Evolutionary conservation across 2,113 vertebrate genomes (phyloP).

Genomic region (Sphyrna mokarran): DNA sequence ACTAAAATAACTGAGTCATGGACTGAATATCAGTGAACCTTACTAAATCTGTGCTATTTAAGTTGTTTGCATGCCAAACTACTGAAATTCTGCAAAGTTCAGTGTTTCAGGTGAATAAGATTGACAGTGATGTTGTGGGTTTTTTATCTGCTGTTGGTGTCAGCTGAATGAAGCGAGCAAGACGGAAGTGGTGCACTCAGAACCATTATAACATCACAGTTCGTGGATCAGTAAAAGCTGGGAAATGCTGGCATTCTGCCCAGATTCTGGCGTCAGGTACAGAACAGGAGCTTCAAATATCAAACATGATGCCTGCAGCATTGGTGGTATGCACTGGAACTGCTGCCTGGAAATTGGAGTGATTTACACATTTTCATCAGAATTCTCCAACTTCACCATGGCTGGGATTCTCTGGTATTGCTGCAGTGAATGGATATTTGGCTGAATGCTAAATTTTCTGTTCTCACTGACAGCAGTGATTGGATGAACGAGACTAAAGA

Average conservation of each 20-base stretch:
- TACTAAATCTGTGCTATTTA: background rate
- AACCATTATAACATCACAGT: background rate
- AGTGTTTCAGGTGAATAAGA: background rate
- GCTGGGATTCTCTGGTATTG: no score
- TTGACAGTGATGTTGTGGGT: background rate
- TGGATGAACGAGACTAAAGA: no score
- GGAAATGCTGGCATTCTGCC: background rate
- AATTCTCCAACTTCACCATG: no score
- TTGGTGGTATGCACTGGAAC: background rate
- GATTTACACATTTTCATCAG: background rate
- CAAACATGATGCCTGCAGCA: background rate
- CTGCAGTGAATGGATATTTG: no score
- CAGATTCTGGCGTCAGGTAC: background rate
- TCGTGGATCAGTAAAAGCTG: background rate
- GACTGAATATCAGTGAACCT: background rate
- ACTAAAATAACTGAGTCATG: background rate
- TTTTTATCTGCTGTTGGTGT: background rate
- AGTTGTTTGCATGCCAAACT: background rate
- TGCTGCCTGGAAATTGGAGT: background rate
- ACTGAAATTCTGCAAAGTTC: background rate
- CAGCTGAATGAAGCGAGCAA: background rate
- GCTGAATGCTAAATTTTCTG: no score
- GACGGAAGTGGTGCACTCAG: background rate
- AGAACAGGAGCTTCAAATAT: slow-evolving; percentile 23
- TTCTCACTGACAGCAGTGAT: no score